Percentiles rank a stretch among this genome's conserved stretches.
These are phyloP conservation scores for Drosophila neonasuta DNA, from an alignment of 2,888 invertebrate genomes.

Conservation along the genomic window DNA sequence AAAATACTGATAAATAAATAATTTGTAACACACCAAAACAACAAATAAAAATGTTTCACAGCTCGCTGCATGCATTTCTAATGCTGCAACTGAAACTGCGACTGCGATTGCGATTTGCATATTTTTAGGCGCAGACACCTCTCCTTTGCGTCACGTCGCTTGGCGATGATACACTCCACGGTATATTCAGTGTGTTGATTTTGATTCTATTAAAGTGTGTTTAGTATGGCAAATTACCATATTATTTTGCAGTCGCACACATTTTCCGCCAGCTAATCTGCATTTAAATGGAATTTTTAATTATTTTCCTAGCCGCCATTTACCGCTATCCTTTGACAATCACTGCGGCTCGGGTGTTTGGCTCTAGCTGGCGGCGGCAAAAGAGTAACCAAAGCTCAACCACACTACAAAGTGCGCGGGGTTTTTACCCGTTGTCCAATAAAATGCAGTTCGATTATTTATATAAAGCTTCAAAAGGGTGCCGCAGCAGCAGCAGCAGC, in stretches of 20 bases:
- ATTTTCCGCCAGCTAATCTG: conserved; percentile 71
- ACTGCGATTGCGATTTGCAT: conserved; percentile 61
- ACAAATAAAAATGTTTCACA: conserved; percentile 35
- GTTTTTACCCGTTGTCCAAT: conserved; percentile 28
- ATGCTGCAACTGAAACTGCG: conserved; percentile 39
- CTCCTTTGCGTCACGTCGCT: conserved; percentile 1
- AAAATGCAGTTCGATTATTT: conserved; percentile 76
- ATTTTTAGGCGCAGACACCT: conserved; percentile 62
- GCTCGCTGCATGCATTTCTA: conserved; percentile 65
- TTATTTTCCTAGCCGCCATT: conserved; percentile 65
- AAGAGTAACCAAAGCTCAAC: conserved; percentile 29
- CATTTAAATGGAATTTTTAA: conserved; percentile 78
- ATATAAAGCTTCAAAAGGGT: conserved; percentile 68
- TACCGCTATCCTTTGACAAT: conserved; percentile 72
- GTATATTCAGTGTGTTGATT: conserved; percentile 41
- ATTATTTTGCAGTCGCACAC: conserved; percentile 65
- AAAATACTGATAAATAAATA: conserved; percentile 49
- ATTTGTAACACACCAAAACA: conserved; percentile 46
- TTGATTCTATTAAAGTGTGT: conserved; percentile 56
- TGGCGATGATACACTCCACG: neutral
- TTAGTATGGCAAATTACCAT: conserved; percentile 38
- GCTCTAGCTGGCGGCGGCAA: conserved; percentile 36
- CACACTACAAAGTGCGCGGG: conserved; percentile 43
- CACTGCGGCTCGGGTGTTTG: conserved; percentile 52
- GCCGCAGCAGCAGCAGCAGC: conserved; percentile 17